Conservation (phyloP, 2,797 vertebrate species). For the Spinibarbus caldwelli region DNA sequence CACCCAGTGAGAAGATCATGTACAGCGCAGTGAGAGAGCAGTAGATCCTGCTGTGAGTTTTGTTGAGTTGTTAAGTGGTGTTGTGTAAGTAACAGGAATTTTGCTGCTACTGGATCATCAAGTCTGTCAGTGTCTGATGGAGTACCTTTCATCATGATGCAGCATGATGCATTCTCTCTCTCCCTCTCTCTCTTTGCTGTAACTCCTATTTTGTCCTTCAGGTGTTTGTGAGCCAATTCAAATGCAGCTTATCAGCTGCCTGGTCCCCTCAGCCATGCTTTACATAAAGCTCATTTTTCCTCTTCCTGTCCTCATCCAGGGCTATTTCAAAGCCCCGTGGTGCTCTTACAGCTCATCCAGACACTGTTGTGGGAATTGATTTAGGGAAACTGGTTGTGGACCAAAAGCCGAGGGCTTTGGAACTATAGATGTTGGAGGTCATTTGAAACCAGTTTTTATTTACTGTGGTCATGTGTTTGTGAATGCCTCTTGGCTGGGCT, state of each 20-base stretch:
- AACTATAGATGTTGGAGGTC: slow-evolving; percentile 36
- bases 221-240: slow-evolving; percentile 52
- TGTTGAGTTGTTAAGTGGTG: slow-evolving; percentile 39
- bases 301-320: slow-evolving; percentile 42
- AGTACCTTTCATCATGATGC: slow-evolving; percentile 32
- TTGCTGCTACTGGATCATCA: slow-evolving; percentile 42
- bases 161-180: not conserved
- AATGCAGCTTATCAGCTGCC: slow-evolving; percentile 47
- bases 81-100: slow-evolving; percentile 52
- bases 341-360: slow-evolving; percentile 28
- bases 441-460: slow-evolving; percentile 24
- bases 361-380: slow-evolving; percentile 15
- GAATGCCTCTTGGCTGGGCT: slow-evolving; percentile 15
- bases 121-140: slow-evolving; percentile 44
- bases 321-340: slow-evolving; percentile 3
- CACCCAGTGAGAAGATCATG: slow-evolving; percentile 12
- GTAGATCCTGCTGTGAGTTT: slow-evolving; percentile 36
- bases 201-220: slow-evolving; percentile 43
- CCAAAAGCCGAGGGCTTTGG: not conserved
- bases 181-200: slow-evolving; percentile 3
- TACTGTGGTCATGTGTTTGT: slow-evolving; percentile 18
- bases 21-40: slow-evolving; percentile 11
- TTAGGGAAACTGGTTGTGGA: slow-evolving; percentile 12
- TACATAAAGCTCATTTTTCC: slow-evolving; percentile 50
- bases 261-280: slow-evolving; percentile 44